Evolutionary conservation across 2,113 vertebrate genomes (phyloP).

Genomic region (Hystrix brachyura): DNA sequence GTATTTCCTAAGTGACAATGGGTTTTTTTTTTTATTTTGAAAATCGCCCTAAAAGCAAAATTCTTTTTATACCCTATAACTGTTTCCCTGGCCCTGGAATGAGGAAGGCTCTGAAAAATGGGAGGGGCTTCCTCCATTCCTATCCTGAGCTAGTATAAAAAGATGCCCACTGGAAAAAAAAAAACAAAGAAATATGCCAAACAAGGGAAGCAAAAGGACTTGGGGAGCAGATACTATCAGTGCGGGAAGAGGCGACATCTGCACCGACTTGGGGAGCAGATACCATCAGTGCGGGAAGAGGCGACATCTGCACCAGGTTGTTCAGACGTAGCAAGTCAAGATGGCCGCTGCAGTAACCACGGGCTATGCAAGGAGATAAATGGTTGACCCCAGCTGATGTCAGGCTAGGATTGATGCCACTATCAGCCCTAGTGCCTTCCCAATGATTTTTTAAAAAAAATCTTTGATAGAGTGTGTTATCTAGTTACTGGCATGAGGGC

Average conservation of each 20-base stretch:
- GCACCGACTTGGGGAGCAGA: slow-evolving; percentile 84
- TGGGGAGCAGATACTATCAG: slow-evolving; percentile 85
- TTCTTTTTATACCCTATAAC: neutral
- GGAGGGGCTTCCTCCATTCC: neutral
- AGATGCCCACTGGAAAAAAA: neutral
- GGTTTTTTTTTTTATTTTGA: slow-evolving; percentile 43
- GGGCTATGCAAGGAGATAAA: slow-evolving; percentile 99
- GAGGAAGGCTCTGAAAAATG: slow-evolving; percentile 11
- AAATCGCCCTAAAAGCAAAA: neutral
- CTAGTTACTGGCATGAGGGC: slow-evolving; percentile 99
- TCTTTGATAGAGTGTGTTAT: slow-evolving; percentile 99
- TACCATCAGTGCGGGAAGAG: slow-evolving; percentile 88
- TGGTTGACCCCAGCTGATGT: slow-evolving; percentile 98
- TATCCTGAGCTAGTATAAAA: slow-evolving; percentile 42
- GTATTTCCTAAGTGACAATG: slow-evolving; percentile 1
- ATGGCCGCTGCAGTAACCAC: slow-evolving; percentile 96
- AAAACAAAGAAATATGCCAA: slow-evolving; percentile 70
- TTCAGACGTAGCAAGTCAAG: slow-evolving; percentile 94
- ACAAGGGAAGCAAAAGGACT: slow-evolving; percentile 71
- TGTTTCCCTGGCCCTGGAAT: neutral
- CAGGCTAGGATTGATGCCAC: slow-evolving; percentile 99
- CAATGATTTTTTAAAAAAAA: slow-evolving; percentile 98
- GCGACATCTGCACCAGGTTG: slow-evolving; percentile 94
- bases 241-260: slow-evolving; percentile 90
- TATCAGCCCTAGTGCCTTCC: slow-evolving; percentile 98